These are phyloP conservation scores for Lepus europaeus DNA, from an alignment of 2,113 vertebrate genomes.

Conservation along the genomic window DNA sequence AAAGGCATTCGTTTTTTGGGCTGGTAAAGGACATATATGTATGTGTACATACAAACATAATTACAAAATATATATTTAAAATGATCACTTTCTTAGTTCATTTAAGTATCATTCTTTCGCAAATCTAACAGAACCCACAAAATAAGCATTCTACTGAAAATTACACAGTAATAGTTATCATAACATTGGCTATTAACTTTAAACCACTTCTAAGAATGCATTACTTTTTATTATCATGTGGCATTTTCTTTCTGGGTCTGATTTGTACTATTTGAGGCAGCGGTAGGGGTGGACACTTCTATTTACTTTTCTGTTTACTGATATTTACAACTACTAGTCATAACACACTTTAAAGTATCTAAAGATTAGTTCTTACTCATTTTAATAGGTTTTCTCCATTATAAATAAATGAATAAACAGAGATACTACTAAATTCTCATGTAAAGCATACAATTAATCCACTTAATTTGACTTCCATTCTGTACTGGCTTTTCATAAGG, in stretches of 20 bases:
- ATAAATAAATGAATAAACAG: neutral
- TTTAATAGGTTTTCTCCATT: neutral
- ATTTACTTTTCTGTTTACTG: neutral
- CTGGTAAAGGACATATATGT: neutral
- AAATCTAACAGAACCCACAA: conserved; percentile 6
- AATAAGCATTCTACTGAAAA: conserved; percentile 51
- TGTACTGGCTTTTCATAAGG: neutral
- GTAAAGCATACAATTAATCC: conserved; percentile 49
- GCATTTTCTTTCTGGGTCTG: conserved; percentile 18
- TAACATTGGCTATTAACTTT: conserved; percentile 49
- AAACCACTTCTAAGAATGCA: neutral
- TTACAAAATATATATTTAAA: neutral
- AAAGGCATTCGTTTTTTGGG: neutral
- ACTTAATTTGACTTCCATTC: conserved; percentile 48
- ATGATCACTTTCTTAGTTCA: conserved; percentile 22
- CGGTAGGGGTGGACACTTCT: neutral
- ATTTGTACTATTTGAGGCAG: neutral
- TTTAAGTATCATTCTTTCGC: neutral
- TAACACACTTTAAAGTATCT: conserved; percentile 47
- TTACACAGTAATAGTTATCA: conserved; percentile 13
- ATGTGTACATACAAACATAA: neutral
- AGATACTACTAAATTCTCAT: neutral
- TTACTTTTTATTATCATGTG: conserved; percentile 3
- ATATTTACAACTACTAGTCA: neutral
- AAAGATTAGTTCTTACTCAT: neutral